These are phyloP conservation scores for Brachionus rotundiformis DNA, from an alignment of 1,140 invertebrate species.

Conservation along the genomic window DNA sequence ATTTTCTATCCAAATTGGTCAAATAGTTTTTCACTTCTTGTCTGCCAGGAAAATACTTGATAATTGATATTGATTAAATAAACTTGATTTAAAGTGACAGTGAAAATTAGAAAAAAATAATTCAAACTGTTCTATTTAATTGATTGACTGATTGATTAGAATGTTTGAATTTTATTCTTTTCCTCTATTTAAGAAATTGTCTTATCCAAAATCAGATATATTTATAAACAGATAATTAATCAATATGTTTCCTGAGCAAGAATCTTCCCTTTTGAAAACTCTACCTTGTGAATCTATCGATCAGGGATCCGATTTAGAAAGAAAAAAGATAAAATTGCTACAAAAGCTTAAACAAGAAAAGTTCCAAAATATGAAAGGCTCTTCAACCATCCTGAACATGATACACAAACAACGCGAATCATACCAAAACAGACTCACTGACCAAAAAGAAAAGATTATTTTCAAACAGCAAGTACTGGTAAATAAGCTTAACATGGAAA, in stretches of 20 bases:
- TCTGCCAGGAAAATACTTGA: conserved; percentile 51
- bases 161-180: background rate
- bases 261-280: conserved; percentile 14
- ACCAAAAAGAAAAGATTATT: conserved; percentile 4
- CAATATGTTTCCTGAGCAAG: conserved; percentile 11
- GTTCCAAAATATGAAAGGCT: conserved; percentile 24
- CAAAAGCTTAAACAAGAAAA: background rate
- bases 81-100: background rate
- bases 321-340: conserved; percentile 2
- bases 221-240: background rate
- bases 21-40: conserved; percentile 32
- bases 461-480: background rate
- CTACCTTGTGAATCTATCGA: background rate
- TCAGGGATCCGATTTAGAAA: background rate
- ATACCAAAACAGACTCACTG: background rate
- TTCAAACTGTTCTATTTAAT: background rate
- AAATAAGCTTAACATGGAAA: background rate
- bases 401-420: background rate
- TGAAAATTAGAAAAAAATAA: background rate
- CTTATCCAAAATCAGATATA: background rate
- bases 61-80: conserved; percentile 13
- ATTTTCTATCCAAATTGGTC: background rate
- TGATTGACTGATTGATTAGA: background rate
- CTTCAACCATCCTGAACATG: background rate
- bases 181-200: background rate